A percentile compares a stretch with the other conserved stretches of the same genome.
Evolutionary conservation across 2,888 invertebrate species (phyloP).

Genomic region (Macaria liturata): DNA sequence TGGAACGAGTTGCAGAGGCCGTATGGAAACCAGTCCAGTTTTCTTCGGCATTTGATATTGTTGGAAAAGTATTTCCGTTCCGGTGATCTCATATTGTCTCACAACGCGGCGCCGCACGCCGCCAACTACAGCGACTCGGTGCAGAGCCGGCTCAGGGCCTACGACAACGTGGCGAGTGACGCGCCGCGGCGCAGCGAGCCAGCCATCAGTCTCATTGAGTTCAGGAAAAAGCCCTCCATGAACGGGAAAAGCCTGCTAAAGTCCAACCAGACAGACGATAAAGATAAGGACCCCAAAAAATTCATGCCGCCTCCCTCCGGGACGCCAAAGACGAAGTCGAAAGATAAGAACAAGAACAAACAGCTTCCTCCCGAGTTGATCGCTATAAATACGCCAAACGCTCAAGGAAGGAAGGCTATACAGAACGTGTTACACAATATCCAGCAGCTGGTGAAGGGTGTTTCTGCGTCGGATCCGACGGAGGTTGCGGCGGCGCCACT

Average conservation of each 20-base stretch:
- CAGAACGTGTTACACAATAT: conserved; percentile 77
- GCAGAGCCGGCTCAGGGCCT: conserved; percentile 89
- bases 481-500: conserved; percentile 69
- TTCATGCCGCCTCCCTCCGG: conserved; percentile 64
- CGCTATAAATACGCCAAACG: conserved; percentile 80
- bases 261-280: conserved; percentile 62
- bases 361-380: conserved; percentile 83
- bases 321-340: conserved; percentile 56
- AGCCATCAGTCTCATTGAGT: conserved; percentile 69
- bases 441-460: conserved; percentile 76
- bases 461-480: conserved; percentile 72
- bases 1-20: conserved; percentile 94
- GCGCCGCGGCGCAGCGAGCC: conserved; percentile 57
- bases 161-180: conserved; percentile 84
- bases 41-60: conserved; percentile 90
- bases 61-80: conserved; percentile 93
- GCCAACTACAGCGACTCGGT: conserved; percentile 91
- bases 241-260: conserved; percentile 76
- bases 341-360: conserved; percentile 62
- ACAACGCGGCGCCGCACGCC: conserved; percentile 89
- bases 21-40: conserved; percentile 94
- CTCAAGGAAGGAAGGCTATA: conserved; percentile 71
- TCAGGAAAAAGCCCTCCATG: conserved; percentile 67
- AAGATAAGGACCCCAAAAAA: conserved; percentile 61
- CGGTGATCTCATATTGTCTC: conserved; percentile 89